Base-by-base conservation (phyloP, 2,113 vertebrate genomes). In the Tetraodon nigroviridis region DNA sequence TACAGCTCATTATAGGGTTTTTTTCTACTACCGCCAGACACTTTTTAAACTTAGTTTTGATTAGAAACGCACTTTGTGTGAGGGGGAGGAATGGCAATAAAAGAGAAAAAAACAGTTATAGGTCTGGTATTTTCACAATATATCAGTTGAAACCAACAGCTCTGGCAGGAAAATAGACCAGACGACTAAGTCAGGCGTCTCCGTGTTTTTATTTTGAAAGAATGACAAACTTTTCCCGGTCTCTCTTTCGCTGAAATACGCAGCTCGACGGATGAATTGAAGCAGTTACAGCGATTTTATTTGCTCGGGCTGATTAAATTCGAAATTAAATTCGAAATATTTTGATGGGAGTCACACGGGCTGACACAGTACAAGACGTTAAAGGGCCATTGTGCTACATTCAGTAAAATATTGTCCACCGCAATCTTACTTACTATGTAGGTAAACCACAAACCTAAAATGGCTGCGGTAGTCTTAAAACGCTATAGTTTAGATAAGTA, bases 161-260 rank as follows among this genome's bases (percentile, higher is more conserved):
- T 17, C 5, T 44, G 15, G 16, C 10, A 44, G 12, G 16, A 6
- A 1, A 21, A 15, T 5, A 11, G 1, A 22, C 13, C 32, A 37
- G 12, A 37, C 32, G 32, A 7, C 11, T 11, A 37, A 37, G 12
- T 1, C 32, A 11, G 2, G 32, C 7, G 1, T 69, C 64, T 48
- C n/a, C 6, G n/a, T 48, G 18, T 18, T 19, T 18, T 78, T 78
- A 76, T 58, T 76, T 6, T 76, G 59, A 76, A 71, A 16, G 55
- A 3, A 55, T 18, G 51, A 8, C 0, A 40, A 0, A 0, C 0
- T 2, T 40, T 54, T 69, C 78, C 75, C 48, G 42, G 55, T 56
- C 41, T 42, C 29, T 27, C 3, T 19, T 32, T 46, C 3, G 17
- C 5, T 19, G 11, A 57, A 21, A 0, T 16, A 0, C 17, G 1